Conservation (phyloP, 2,888 invertebrate genomes). For the Rhopalosiphum nymphaeae region DNA sequence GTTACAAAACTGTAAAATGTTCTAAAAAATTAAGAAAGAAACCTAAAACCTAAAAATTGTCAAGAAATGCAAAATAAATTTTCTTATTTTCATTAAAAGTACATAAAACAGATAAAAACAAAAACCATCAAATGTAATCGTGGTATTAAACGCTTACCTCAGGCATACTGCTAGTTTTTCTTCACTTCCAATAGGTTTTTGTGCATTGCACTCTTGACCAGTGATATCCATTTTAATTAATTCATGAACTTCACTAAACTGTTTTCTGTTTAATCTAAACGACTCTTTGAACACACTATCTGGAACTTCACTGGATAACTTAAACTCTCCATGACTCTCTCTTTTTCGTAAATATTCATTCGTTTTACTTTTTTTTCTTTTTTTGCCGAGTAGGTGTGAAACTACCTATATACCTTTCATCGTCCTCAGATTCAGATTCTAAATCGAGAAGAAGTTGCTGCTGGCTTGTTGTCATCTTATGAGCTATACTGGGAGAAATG, state of each 20-base stretch:
- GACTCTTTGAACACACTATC: slow-evolving; percentile 43
- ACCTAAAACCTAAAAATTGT: slow-evolving; percentile 20
- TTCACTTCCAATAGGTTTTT: slow-evolving; percentile 36
- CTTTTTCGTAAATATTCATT: slow-evolving; percentile 33
- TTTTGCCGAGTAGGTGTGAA: slow-evolving; percentile 5
- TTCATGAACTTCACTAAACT: slow-evolving; percentile 38
- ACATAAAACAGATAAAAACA: slow-evolving; percentile 34
- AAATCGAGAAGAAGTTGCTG: slow-evolving; percentile 25
- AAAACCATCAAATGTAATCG: slow-evolving; percentile 38
- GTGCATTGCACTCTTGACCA: slow-evolving; percentile 43
- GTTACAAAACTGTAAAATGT: slow-evolving; percentile 17
- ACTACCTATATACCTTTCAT: slow-evolving; percentile 3
- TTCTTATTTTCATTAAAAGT: slow-evolving; percentile 12
- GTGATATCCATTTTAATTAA: slow-evolving; percentile 43
- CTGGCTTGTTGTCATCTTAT: not conserved
- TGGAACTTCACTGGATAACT: slow-evolving; percentile 35
- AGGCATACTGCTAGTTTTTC: slow-evolving; percentile 37
- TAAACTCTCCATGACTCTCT: slow-evolving; percentile 13
- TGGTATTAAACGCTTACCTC: slow-evolving; percentile 30
- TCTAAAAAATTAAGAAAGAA: slow-evolving; percentile 13
- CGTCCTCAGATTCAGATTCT: slow-evolving; percentile 37
- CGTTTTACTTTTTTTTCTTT: slow-evolving; percentile 28
- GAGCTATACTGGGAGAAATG: slow-evolving; percentile 1
- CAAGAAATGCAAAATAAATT: slow-evolving; percentile 13
- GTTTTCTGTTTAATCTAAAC: slow-evolving; percentile 41